phyloP scores from a whole-genome alignment of 2,113 vertebrate species.

The Thunnus thynnus region DNA sequence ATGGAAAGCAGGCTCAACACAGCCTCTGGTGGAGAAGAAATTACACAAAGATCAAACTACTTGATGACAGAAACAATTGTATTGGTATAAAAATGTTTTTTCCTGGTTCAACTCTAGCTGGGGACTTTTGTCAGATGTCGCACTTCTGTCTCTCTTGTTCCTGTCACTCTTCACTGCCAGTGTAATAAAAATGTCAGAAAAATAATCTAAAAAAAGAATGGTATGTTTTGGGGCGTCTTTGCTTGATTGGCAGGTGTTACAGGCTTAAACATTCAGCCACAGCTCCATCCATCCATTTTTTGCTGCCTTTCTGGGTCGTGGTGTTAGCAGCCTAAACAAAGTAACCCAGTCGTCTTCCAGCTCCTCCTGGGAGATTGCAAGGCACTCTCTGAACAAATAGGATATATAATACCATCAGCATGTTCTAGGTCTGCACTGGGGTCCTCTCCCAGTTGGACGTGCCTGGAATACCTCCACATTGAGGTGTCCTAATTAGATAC shows the following conservation, averaged over 20 bases:
- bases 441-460: constrained; percentile 1
- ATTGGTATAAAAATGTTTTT: too few species aligned
- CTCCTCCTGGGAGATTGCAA: constrained; percentile 5
- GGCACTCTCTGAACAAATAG: background rate
- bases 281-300: constrained; percentile 18
- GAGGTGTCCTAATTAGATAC: constrained; percentile 5
- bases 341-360: background rate
- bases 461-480: background rate
- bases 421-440: background rate
- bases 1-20: background rate
- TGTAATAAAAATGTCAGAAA: constrained; percentile 31
- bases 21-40: background rate
- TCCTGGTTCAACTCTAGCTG: background rate
- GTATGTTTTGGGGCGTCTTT: constrained; percentile 1
- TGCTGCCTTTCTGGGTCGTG: background rate
- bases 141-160: background rate
- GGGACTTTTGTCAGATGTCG: background rate
- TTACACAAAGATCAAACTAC: too few species aligned
- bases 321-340: background rate
- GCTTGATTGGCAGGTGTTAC: constrained; percentile 28
- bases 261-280: constrained; percentile 10
- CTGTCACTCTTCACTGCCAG: constrained; percentile 9
- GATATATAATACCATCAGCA: background rate
- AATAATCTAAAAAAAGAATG: background rate
- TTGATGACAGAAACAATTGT: too few species aligned